Evolutionary conservation across 2,797 vertebrate genomes (phyloP).

Genomic region (Pangasius krempfi): DNA sequence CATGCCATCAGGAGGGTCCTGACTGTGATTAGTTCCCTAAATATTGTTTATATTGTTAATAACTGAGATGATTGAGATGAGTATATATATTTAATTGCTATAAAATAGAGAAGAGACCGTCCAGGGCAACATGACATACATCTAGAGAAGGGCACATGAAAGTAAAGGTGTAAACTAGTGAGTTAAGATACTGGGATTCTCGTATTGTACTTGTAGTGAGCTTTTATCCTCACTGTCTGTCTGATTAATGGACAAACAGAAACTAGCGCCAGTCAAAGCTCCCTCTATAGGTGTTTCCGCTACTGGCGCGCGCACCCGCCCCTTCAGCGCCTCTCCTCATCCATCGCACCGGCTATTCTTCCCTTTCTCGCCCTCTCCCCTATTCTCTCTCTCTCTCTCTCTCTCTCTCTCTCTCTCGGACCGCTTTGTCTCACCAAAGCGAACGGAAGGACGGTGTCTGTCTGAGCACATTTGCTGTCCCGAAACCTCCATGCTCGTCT

Average conservation of each 20-base stretch:
- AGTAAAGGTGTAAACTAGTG: background rate
- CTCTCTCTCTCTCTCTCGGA: constrained; percentile 52
- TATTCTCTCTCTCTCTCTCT: constrained; percentile 46
- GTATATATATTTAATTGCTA: background rate
- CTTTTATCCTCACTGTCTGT: background rate
- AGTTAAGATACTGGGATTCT: background rate
- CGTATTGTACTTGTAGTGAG: background rate
- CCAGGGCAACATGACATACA: background rate
- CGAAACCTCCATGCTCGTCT: constrained; percentile 67
- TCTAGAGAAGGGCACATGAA: no score
- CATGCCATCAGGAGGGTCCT: background rate
- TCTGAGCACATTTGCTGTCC: constrained; percentile 50
- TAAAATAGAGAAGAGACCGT: background rate
- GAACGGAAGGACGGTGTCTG: constrained; percentile 67
- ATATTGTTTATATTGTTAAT: background rate
- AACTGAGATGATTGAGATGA: background rate
- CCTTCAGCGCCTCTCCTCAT: constrained; percentile 62
- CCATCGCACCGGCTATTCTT: constrained; percentile 59
- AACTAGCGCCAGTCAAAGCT: constrained; percentile 54
- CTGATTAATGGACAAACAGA: background rate
- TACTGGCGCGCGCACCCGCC: constrained; percentile 70
- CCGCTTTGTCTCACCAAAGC: constrained; percentile 56
- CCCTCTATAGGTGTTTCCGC: constrained; percentile 72
- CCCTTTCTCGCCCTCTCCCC: constrained; percentile 46
- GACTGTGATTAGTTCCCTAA: background rate